Evolutionary conservation across 2,888 invertebrate species (phyloP), one percentile per base, ranked within the genome.

Genomic region (Drymonia ruficornis): DNA sequence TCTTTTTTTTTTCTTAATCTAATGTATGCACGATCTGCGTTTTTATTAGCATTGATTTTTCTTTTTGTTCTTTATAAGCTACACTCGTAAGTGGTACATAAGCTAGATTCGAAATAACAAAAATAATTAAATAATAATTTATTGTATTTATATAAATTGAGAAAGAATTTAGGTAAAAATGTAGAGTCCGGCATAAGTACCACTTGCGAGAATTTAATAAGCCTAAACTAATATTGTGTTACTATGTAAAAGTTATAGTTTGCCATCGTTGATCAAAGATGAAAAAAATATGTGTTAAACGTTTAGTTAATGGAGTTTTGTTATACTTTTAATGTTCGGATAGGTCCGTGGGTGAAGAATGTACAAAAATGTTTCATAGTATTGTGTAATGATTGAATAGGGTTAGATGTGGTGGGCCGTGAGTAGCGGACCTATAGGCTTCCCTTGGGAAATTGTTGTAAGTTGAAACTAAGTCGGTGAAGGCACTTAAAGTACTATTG

Each of bases 401-500:
- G 68, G 78, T 78, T 88, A 89, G 89, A 74, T 83, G 84, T 81
- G 87, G 71, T 48, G 78, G 78, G 66, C 76, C 74, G 74, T 53
- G 65, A 65, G 69, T 47, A 47, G 54, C 68, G 67, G 80, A 74
- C 81, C 74, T 72, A 65, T 86, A 86, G 83, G 83, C 82, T 86
- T 89, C 83, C 83, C 82, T 83, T 80, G 76, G 28, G 76, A 76
- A 83, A 77, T 91, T 89, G 89, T 91, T 90, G 90, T 90, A 89
- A 87, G 81, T 79, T 81, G 31, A 55, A 65, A 73, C 78, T 76
- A 78, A 81, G 91, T 89, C 87, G 81, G 79, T 82, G 78, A 82
- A 87, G 91, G 81, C 87, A 91, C 91, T 91, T 91, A 89, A 84
- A 91, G 91, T 92, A 92, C 91, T 91, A 89, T 85, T 86, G 90